Evolutionary conservation across 2,888 invertebrate species (phyloP).

Genomic region (Hypercompe scribonia): DNA sequence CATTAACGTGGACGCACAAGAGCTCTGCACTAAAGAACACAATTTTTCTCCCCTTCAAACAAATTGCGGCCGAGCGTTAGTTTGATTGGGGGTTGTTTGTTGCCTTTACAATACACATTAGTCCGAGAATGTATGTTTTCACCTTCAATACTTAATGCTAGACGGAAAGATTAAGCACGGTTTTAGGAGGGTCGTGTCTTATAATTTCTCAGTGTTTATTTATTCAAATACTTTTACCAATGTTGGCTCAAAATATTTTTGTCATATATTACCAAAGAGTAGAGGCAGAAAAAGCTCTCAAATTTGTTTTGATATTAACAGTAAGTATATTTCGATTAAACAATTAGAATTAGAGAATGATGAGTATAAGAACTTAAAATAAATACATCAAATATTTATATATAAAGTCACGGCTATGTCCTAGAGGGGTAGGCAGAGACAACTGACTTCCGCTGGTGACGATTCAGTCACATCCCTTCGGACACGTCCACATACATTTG

Average conservation of each 20-base stretch:
- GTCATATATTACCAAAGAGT: background rate
- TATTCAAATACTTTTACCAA: background rate
- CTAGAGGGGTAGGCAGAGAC: too few relatives aligned
- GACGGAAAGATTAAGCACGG: constrained; percentile 44
- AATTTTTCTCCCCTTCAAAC: constrained; percentile 80
- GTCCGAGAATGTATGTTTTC: constrained; percentile 64
- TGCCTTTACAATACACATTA: constrained; percentile 84
- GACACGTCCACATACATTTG: too few relatives aligned
- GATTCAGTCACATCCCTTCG: too few relatives aligned
- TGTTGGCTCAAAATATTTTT: background rate
- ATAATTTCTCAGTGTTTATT: constrained; percentile 24
- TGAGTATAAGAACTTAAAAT: background rate
- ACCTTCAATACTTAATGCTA: constrained; percentile 57
- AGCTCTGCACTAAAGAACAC: constrained; percentile 69
- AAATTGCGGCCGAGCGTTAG: constrained; percentile 83
- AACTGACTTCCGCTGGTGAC: too few relatives aligned
- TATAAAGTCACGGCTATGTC: too few relatives aligned
- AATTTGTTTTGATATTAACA: too few relatives aligned
- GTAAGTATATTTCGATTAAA: too few relatives aligned
- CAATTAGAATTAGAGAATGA: background rate
- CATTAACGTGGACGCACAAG: constrained; percentile 61
- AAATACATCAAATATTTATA: too few relatives aligned
- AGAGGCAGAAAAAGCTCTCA: background rate
- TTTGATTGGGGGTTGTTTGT: constrained; percentile 85
- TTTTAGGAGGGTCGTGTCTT: constrained; percentile 40